phyloP scores from a whole-genome alignment of 2,797 vertebrate species.

The Decapterus maruadsi region DNA sequence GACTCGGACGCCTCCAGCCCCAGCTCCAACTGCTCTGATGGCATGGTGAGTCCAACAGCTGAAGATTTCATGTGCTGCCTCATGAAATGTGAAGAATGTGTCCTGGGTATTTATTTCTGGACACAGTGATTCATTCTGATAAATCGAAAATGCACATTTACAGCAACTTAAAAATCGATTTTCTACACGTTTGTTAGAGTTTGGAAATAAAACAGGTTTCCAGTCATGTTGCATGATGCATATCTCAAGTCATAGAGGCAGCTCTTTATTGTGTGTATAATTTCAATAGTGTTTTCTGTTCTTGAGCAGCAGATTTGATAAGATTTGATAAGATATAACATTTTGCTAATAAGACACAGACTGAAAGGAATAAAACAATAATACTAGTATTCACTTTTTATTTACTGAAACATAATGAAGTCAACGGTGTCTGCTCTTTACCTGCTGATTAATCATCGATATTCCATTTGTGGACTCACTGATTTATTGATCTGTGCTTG shows the following conservation, averaged over 20 bases:
- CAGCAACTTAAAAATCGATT: neutral
- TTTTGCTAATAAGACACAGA: neutral
- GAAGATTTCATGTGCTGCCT: constrained; percentile 35
- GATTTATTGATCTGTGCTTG: constrained; percentile 7
- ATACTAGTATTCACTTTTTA: neutral
- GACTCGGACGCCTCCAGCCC: constrained; percentile 95
- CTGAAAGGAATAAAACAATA: neutral
- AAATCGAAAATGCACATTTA: constrained; percentile 1
- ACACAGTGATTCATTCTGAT: neutral
- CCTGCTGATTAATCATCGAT: neutral
- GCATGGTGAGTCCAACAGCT: constrained; percentile 90
- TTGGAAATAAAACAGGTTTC: neutral
- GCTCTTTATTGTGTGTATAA: neutral
- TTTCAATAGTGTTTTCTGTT: neutral
- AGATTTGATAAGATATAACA: neutral
- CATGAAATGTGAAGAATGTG: constrained; percentile 50
- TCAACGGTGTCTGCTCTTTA: neutral
- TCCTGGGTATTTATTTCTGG: constrained; percentile 55
- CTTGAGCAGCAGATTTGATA: neutral
- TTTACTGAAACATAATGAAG: neutral
- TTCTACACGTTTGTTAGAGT: neutral
- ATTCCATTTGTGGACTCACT: neutral
- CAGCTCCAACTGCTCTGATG: constrained; percentile 96
- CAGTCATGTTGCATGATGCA: neutral
- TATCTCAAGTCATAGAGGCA: neutral